Percentiles rank a stretch among this genome's conserved stretches.
These are phyloP conservation scores for Drosophila nigricruria DNA, from an alignment of 2,888 invertebrate genomes.

Conservation along the genomic window DNA sequence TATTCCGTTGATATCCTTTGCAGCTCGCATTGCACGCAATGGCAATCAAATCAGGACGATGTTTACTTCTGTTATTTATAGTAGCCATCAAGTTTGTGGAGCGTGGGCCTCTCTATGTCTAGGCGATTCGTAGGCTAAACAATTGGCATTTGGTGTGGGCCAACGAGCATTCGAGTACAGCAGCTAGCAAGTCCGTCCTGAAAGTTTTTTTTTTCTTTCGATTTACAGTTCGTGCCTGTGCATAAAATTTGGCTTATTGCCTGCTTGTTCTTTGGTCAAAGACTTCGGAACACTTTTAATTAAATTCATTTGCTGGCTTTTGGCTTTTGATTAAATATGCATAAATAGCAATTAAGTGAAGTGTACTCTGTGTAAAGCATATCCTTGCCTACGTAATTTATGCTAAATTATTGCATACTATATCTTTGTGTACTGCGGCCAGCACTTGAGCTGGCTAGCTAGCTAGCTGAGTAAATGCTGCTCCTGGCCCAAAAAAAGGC, in stretches of 20 bases:
- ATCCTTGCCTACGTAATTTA: conserved; percentile 56
- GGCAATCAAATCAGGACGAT: conserved; percentile 53
- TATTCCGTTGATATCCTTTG: conserved; percentile 48
- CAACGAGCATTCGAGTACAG: not conserved
- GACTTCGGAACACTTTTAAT: conserved; percentile 33
- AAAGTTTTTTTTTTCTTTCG: conserved; percentile 24
- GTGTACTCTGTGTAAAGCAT: conserved; percentile 20
- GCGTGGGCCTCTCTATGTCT: not conserved
- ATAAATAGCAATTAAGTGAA: conserved; percentile 68
- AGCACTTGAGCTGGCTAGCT: conserved; percentile 18
- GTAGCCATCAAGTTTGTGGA: conserved; percentile 12
- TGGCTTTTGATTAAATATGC: conserved; percentile 66
- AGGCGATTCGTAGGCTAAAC: conserved; percentile 7
- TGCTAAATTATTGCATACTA: conserved; percentile 70
- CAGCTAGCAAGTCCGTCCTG: conserved; percentile 13
- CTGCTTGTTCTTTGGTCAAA: conserved; percentile 1
- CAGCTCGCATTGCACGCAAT: conserved; percentile 43
- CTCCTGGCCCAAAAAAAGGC: conserved; percentile 26
- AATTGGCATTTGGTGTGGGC: conserved; percentile 32
- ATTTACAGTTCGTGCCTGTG: conserved; percentile 46
- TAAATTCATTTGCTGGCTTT: conserved; percentile 27
- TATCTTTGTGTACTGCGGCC: conserved; percentile 45
- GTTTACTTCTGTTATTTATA: conserved; percentile 51
- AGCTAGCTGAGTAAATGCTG: conserved; percentile 30
- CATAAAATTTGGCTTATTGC: conserved; percentile 38